Evolutionary conservation across 2,113 vertebrate genomes (phyloP), one percentile per base, ranked within the genome.

Genomic region (Aythya baeri): DNA sequence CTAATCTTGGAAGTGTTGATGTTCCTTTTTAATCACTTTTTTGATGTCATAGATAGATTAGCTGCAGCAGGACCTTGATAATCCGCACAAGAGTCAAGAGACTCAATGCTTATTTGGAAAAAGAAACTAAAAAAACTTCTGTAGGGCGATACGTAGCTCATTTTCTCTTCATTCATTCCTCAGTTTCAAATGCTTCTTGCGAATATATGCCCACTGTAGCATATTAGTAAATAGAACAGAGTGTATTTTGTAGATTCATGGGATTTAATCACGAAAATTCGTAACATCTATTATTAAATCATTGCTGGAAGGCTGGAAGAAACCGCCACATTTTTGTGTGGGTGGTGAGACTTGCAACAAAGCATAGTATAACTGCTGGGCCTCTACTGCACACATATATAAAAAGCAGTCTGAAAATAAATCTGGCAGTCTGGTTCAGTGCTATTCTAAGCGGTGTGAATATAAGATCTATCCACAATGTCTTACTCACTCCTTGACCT

Each of bases 321-420:
- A 95, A 80, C 88, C 6, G 0, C 92, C 91, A 75, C 59, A 5
- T 91, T 96, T 96, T 83, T 85, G 78, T 91, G 94, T 91, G 92
- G 96, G 93, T 77, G 81, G 86, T 83, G 93, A 97, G 94, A 94
- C 86, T 96, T 85, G 88, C 91, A 96, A 92, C 96, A 95, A 96
- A 96, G 88, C 89, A 88, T 93, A 94, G 77, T 96, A 84, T 95
- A 93, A 94, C 81, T 95, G 91, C 88, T 91, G 83, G 84, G 96
- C 50, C 94, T 86, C 83, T 93, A 61, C 77, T 89, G 91, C 91
- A 89, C 81, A 62, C 80, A 31, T 87, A 94, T 93, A 93, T 86
- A 94, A 91, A 95, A 96, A 95, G 49, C 80, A 84, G 81, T 77
- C 89, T 86, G 92, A 96, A 97, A 96, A 94, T 93, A 93, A 96